Conservation (phyloP, 1,140 invertebrate species). For the Trachymyrmex cornetzi region DNA sequence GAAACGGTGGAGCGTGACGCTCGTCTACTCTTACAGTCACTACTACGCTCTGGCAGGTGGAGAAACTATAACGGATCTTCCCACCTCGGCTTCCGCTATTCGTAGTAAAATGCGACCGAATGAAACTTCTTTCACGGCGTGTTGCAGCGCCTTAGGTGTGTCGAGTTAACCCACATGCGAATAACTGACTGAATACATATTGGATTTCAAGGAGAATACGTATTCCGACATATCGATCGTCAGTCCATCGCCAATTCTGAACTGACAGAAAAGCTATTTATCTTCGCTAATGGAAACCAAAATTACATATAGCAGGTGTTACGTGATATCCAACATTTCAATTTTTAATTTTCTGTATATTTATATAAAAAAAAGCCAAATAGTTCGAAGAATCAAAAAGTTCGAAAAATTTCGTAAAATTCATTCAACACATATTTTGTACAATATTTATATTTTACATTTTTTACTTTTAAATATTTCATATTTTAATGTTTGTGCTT, state of each 20-base stretch:
- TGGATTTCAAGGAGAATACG: conserved; percentile 48
- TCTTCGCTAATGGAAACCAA: conserved; percentile 27
- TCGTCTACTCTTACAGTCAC: conserved; percentile 63
- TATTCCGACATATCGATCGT: conserved; percentile 38
- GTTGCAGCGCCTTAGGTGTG: conserved; percentile 40
- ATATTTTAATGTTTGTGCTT: neutral
- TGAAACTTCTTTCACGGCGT: conserved; percentile 54
- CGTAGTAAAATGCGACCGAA: conserved; percentile 61
- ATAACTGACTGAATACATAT: conserved; percentile 31
- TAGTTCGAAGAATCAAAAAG: neutral
- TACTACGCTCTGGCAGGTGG: conserved; percentile 55
- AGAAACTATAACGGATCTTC: conserved; percentile 64
- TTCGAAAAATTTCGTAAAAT: neutral
- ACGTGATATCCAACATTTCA: neutral
- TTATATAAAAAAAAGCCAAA: neutral
- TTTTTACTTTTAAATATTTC: neutral
- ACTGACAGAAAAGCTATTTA: conserved; percentile 15
- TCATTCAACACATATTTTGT: neutral
- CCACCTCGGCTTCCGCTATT: conserved; percentile 60
- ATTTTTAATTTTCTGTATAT: conserved; percentile 5
- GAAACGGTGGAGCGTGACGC: conserved; percentile 54
- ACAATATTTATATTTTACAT: neutral
- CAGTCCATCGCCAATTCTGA: conserved; percentile 8
- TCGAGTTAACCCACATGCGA: conserved; percentile 51
- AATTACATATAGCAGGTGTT: neutral